A percentile compares a stretch with the other conserved stretches of the same genome.
These are phyloP conservation scores for Danio albolineatus DNA, from an alignment of 2,797 vertebrate genomes.

Conservation along the genomic window DNA sequence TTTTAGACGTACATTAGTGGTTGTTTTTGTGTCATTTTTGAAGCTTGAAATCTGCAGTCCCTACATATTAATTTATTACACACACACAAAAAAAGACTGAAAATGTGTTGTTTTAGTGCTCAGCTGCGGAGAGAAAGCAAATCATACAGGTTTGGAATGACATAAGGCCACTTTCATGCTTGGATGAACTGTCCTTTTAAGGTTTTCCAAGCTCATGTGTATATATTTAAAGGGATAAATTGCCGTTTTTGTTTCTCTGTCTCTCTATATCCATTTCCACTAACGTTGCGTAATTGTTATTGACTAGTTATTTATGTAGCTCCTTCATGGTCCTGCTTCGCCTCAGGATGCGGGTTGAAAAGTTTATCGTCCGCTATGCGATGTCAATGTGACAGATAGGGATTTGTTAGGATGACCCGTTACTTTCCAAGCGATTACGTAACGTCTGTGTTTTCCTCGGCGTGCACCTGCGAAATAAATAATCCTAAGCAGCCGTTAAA, in stretches of 20 bases:
- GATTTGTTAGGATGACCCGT: constrained; percentile 40
- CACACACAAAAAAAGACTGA: no score
- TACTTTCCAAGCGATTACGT: constrained; percentile 40
- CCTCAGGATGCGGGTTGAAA: constrained; percentile 34
- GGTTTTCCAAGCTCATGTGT: constrained; percentile 11
- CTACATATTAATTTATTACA: neutral
- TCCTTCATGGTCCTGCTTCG: constrained; percentile 20
- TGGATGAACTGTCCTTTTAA: neutral
- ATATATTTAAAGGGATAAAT: constrained; percentile 27
- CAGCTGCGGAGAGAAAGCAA: neutral
- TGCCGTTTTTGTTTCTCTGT: constrained; percentile 4
- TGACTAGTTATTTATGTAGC: constrained; percentile 42
- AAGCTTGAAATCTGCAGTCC: no score
- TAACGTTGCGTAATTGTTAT: constrained; percentile 41
- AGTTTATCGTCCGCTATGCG: constrained; percentile 45
- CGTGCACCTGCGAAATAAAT: constrained; percentile 53
- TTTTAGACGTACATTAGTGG: neutral
- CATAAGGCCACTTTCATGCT: constrained; percentile 5
- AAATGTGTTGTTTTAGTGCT: neutral
- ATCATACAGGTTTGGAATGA: neutral
- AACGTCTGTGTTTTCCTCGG: constrained; percentile 35
- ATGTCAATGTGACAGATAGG: constrained; percentile 47
- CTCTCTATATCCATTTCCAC: constrained; percentile 25
- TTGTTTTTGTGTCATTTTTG: neutral
- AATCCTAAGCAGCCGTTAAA: constrained; percentile 47